These are phyloP conservation scores for Myripristis murdjan DNA, from an alignment of 2,797 vertebrate species.

Conservation along the genomic window DNA sequence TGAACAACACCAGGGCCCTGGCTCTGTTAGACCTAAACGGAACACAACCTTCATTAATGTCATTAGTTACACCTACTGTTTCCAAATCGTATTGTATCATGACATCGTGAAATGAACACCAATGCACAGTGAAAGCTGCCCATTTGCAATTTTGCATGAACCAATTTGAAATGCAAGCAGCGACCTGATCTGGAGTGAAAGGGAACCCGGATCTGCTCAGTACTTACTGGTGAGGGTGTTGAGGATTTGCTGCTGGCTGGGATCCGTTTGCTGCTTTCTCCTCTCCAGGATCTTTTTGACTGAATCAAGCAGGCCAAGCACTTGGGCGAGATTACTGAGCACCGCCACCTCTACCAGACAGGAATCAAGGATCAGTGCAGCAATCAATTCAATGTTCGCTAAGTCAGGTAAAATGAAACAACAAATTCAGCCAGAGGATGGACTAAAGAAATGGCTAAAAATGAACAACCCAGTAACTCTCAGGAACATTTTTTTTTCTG, in stretches of 20 bases:
- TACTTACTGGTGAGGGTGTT: slow-evolving; percentile 89
- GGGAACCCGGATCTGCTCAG: background rate
- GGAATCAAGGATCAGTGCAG: slow-evolving; percentile 79
- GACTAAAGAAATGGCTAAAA: background rate
- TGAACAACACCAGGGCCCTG: too few relatives aligned
- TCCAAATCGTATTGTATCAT: too few relatives aligned
- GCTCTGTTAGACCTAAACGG: too few relatives aligned
- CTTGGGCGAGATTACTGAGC: slow-evolving; percentile 95
- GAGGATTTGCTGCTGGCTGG: slow-evolving; percentile 92
- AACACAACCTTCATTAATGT: too few relatives aligned
- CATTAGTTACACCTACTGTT: too few relatives aligned
- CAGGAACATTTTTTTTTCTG: too few relatives aligned
- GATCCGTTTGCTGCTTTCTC: slow-evolving; percentile 91
- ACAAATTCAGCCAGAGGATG: slow-evolving; percentile 47
- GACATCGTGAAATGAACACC: too few relatives aligned
- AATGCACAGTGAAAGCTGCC: too few relatives aligned
- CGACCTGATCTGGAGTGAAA: too few relatives aligned
- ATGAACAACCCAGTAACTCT: too few relatives aligned
- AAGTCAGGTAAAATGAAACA: slow-evolving; percentile 62
- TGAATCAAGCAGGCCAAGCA: slow-evolving; percentile 94
- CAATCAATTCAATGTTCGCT: slow-evolving; percentile 71
- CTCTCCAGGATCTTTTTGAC: slow-evolving; percentile 94
- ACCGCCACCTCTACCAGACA: slow-evolving; percentile 93
- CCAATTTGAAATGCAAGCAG: too few relatives aligned
- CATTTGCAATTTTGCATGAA: too few relatives aligned